These are phyloP conservation scores for Microplitis manilae DNA, from an alignment of 2,888 invertebrate species.

Conservation along the genomic window DNA sequence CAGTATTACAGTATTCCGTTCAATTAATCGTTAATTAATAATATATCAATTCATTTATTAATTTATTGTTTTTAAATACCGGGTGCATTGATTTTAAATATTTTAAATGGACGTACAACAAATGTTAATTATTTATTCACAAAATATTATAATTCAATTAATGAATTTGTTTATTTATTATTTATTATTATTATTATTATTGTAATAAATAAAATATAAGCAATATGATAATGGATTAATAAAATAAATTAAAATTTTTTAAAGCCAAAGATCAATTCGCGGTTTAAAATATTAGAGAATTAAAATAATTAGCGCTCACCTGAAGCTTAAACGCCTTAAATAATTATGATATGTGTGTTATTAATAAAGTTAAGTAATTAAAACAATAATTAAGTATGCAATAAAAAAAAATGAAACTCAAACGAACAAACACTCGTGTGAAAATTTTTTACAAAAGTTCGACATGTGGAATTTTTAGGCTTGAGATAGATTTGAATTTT, in stretches of 20 bases:
- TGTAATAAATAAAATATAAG: background rate
- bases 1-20: conserved; percentile 13
- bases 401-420: background rate
- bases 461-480: too few species aligned
- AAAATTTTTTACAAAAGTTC: too few species aligned
- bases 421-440: too few species aligned
- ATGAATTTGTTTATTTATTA: background rate
- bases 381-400: background rate
- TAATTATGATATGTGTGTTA: background rate
- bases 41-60: background rate
- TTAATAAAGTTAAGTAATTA: background rate
- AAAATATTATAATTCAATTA: background rate
- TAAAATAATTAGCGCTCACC: background rate
- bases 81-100: background rate
- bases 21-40: background rate
- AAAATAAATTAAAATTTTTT: background rate
- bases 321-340: background rate
- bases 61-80: background rate
- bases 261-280: background rate
- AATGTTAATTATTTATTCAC: too few species aligned
- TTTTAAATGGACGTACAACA: background rate
- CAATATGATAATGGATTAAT: background rate
- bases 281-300: background rate
- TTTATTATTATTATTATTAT: background rate
- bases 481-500: too few species aligned